phyloP scores from a whole-genome alignment of 2,113 vertebrate species.

The Chaetodon auriga region DNA sequence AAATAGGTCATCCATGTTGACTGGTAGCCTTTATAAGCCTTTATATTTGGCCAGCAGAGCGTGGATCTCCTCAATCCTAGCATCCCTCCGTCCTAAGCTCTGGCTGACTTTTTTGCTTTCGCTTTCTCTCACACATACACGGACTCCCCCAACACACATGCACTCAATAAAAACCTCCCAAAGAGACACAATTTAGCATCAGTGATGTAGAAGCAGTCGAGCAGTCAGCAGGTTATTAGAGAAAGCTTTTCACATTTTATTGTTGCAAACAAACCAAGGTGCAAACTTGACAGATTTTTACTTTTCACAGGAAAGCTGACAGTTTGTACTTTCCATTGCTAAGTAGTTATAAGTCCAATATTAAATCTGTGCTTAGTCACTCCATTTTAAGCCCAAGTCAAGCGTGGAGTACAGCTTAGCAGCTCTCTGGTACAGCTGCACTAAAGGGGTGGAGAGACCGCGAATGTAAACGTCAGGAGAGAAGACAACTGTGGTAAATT shows the following conservation, averaged over 20 bases:
- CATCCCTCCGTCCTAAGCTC: slow-evolving; percentile 28
- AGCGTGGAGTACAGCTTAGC: slow-evolving; percentile 44
- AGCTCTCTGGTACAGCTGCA: slow-evolving; percentile 1
- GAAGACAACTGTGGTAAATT: slow-evolving; percentile 8
- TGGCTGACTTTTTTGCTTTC: slow-evolving; percentile 24
- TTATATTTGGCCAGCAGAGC: slow-evolving; percentile 72
- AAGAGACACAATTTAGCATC: slow-evolving; percentile 45
- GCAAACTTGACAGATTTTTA: slow-evolving; percentile 58
- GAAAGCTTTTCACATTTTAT: slow-evolving; percentile 52
- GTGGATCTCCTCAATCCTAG: slow-evolving; percentile 44
- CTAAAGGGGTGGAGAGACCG: neutral
- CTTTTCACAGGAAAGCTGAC: slow-evolving; percentile 63
- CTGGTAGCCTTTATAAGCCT: slow-evolving; percentile 59
- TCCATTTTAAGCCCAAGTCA: slow-evolving; percentile 57
- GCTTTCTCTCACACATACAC: slow-evolving; percentile 13
- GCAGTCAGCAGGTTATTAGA: slow-evolving; percentile 69
- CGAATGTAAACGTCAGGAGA: neutral
- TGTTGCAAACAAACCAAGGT: slow-evolving; percentile 51
- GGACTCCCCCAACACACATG: slow-evolving; percentile 2
- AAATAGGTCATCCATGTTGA: slow-evolving; percentile 75
- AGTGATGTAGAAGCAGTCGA: slow-evolving; percentile 29
- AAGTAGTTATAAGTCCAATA: slow-evolving; percentile 65
- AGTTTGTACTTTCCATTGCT: slow-evolving; percentile 59
- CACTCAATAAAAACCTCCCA: slow-evolving; percentile 17
- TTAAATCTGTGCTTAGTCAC: slow-evolving; percentile 73